A percentile compares a stretch with the other conserved stretches of the same genome.
Evolutionary conservation across 2,113 vertebrate genomes (phyloP).

Genomic region (Baryphthengus martii): DNA sequence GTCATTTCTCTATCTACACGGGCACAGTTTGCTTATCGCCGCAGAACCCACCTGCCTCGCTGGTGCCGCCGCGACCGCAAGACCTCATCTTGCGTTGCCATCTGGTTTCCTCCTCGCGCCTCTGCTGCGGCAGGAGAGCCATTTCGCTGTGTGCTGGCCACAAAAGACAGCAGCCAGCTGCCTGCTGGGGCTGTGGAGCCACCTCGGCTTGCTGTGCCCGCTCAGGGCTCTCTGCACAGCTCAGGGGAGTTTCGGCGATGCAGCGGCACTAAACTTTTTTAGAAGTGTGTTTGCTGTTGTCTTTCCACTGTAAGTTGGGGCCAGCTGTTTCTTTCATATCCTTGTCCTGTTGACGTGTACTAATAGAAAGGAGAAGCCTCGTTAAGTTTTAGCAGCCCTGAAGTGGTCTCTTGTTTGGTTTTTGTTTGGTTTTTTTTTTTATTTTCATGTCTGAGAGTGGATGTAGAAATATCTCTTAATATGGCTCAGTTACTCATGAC

Average conservation of each 20-base stretch:
- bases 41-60: neutral
- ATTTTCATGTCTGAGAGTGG: neutral
- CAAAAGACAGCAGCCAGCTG: neutral
- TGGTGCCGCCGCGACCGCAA: rapidly evolving
- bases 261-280: neutral
- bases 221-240: neutral
- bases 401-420: neutral
- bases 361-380: neutral
- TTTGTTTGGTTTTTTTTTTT: too few species aligned
- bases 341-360: neutral
- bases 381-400: neutral
- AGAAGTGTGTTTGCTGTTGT: neutral
- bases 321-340: neutral
- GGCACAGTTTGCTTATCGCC: neutral
- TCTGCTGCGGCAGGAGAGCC: rapidly evolving
- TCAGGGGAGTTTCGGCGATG: rapidly evolving
- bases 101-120: neutral
- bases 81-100: neutral
- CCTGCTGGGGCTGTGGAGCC: neutral
- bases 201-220: neutral
- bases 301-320: neutral
- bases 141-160: rapidly evolving
- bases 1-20: neutral
- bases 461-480: neutral
- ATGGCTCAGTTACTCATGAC: neutral